These are phyloP conservation scores for Epistrophella euchroma DNA, from an alignment of 2,888 invertebrate species.

Conservation along the genomic window DNA sequence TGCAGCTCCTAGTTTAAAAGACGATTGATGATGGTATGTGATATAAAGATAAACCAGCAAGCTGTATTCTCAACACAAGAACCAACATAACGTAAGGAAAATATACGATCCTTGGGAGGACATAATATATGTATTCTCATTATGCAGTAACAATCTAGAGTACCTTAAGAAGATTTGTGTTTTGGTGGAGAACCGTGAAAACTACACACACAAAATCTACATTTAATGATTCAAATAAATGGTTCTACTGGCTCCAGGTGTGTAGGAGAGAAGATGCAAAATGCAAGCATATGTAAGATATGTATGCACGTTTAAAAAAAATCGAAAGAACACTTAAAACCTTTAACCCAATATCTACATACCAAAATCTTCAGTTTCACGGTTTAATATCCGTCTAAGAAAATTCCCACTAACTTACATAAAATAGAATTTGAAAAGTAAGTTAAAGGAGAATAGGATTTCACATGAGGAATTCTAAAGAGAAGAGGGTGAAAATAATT, in stretches of 20 bases:
- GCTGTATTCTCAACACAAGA: not conserved
- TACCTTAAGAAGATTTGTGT: conserved; percentile 5
- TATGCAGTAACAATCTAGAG: not conserved
- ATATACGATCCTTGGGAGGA: no score
- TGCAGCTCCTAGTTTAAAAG: not conserved
- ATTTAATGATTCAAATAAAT: conserved; percentile 1
- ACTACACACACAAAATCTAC: not conserved
- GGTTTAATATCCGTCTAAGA: not conserved
- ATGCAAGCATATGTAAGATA: not conserved
- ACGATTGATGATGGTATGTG: not conserved
- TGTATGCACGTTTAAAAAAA: not conserved
- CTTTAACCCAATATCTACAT: not conserved
- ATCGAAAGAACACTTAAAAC: not conserved
- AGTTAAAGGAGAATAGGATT: not conserved
- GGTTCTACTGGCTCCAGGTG: not conserved
- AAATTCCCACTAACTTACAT: not conserved
- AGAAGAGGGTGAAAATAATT: not conserved
- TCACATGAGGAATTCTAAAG: not conserved
- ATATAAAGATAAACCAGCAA: no score
- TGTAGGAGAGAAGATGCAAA: not conserved
- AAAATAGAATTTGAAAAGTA: no score
- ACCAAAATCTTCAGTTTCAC: not conserved
- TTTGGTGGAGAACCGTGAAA: not conserved
- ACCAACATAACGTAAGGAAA: not conserved
- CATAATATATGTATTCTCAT: conserved; percentile 4